phyloP scores from a whole-genome alignment of 2,888 invertebrate genomes.

The Yponomeuta plumbellus region DNA sequence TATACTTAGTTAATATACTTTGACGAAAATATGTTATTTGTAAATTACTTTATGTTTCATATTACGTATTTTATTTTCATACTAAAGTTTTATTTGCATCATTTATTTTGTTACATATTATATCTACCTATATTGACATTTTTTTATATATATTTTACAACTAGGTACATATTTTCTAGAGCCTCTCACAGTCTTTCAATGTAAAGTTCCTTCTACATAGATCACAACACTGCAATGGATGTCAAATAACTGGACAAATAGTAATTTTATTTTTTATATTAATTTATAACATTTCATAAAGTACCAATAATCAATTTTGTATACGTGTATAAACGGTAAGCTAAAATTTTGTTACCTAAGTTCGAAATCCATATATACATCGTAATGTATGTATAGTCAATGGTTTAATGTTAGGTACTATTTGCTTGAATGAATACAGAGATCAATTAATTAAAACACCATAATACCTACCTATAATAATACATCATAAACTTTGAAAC shows the following conservation, averaged over 20 bases:
- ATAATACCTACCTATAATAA: neutral
- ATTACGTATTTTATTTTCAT: neutral
- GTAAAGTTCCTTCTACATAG: constrained; percentile 46
- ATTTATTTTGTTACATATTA: neutral
- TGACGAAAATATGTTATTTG: neutral
- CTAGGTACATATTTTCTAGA: constrained; percentile 33
- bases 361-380: too few species aligned
- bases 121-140: neutral
- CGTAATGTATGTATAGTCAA: too few species aligned
- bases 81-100: neutral
- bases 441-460: neutral
- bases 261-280: neutral
- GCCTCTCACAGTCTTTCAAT: constrained; percentile 63
- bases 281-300: neutral
- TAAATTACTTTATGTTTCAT: neutral
- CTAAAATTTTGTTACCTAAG: too few species aligned
- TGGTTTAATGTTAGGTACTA: neutral
- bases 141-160: neutral
- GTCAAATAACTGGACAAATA: constrained; percentile 16
- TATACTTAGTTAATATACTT: neutral
- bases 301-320: too few species aligned
- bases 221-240: constrained; percentile 48
- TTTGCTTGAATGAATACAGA: constrained; percentile 8
- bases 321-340: too few species aligned
- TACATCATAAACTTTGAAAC: neutral